A percentile compares a stretch with the other conserved stretches of the same genome.
These are phyloP conservation scores for Orbicella faveolata DNA, from an alignment of 64 coral and sea anemone genomes.

Conservation along the genomic window DNA sequence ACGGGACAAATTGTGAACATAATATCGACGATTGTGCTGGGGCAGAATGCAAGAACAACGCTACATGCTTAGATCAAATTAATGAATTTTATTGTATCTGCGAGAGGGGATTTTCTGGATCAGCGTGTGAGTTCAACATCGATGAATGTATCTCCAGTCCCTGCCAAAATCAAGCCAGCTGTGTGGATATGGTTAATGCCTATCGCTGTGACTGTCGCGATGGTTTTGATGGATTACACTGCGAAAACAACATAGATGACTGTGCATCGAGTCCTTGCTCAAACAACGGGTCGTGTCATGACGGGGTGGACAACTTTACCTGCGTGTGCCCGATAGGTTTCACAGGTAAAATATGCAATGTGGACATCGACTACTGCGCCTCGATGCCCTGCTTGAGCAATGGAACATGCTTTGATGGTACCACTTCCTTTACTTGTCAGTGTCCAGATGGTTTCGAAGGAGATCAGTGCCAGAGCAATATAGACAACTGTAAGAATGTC, in stretches of 20 bases:
- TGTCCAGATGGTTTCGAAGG: conserved; percentile 50
- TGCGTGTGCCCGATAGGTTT: neutral
- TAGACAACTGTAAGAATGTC: conserved; percentile 9
- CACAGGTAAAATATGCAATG: neutral
- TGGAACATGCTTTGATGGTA: conserved; percentile 25
- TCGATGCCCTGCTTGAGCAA: conserved; percentile 48
- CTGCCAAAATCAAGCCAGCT: conserved; percentile 10
- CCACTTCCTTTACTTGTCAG: conserved; percentile 28
- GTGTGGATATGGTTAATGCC: neutral
- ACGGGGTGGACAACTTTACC: neutral
- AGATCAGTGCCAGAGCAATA: conserved; percentile 3
- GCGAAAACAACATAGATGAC: conserved; percentile 30
- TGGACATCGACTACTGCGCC: conserved; percentile 23
- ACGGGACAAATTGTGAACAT: conserved; percentile 59
- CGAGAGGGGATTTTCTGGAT: conserved; percentile 14
- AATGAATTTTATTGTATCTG: conserved; percentile 29
- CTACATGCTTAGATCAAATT: conserved; percentile 1
- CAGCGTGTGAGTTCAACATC: conserved; percentile 13
- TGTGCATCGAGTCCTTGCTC: conserved; percentile 16
- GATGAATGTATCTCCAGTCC: conserved; percentile 39
- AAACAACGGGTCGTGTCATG: conserved; percentile 7
- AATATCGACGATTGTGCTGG: conserved; percentile 37
- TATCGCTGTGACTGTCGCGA: conserved; percentile 2
- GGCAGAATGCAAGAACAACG: conserved; percentile 30
- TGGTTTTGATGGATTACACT: conserved; percentile 15